Evolutionary conservation across 2,888 invertebrate genomes (phyloP), one percentile per base, ranked within the genome.

Genomic region (Artemia sinica): DNA sequence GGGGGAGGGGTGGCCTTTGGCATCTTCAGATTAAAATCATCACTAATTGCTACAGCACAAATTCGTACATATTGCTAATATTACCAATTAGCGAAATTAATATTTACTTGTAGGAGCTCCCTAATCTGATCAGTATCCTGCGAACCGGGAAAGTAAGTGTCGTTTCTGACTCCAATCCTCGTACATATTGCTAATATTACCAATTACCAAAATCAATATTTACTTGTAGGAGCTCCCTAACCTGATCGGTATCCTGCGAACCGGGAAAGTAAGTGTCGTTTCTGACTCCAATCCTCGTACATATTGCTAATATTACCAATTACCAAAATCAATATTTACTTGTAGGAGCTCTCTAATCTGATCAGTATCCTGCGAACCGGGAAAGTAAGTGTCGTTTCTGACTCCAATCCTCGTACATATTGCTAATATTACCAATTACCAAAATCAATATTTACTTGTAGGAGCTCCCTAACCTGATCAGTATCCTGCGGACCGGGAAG

Each of bases 211-310:
- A n/a, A n/a, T n/a, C n/a, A n/a, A 66, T 66, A 69, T 69, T 67
- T 67, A 65, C 65, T 71, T 70, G 1, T 72, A 77, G 76, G 91
- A 91, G 78, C 79, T 90, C 69, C 84, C 86, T 0, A 91, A 89
- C 78, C 77, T 91, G 10, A 82, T 84, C 71, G 85, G 85, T 76
- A 82, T 88, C 6, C 77, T 89, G 68, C 81, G 84, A 71, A 80
- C 83, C 74, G 87, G 87, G 4, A 84, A 85, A 74, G 83, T 89
- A 9, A 86, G 86, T 48, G 79, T 88, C 9, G 84, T 88, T 0
- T 83, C 88, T 0, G 87, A 90, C 75, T 86, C 88, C 9, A 86
- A 87, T 75, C 90, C 91, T 0, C 81, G 89, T 73, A n/a, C n/a
- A n/a, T n/a, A n/a, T n/a, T n/a, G 18, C 18, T 18, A 18, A 18